Evolutionary conservation across 2,113 vertebrate species (phyloP).

Genomic region (Protomyctophum bolini): DNA sequence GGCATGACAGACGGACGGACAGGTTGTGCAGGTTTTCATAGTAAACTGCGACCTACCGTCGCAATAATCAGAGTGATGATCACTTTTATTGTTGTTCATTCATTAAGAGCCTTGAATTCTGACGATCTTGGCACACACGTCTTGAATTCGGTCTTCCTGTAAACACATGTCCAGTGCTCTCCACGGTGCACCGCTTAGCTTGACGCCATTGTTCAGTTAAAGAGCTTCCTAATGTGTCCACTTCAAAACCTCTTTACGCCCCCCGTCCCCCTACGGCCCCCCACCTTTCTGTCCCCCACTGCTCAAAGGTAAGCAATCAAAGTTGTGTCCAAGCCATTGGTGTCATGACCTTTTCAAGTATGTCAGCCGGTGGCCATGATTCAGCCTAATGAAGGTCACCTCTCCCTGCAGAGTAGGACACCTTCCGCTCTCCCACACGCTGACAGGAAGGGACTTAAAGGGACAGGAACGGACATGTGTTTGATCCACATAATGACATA

Average conservation of each 20-base stretch:
- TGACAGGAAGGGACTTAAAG: constrained; percentile 20
- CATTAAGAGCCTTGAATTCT: too few species aligned
- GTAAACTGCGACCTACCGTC: too few species aligned
- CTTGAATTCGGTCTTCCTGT: too few species aligned
- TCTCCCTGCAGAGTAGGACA: constrained; percentile 27
- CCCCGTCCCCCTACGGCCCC: neutral
- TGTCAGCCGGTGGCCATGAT: constrained; percentile 41
- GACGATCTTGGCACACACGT: too few species aligned
- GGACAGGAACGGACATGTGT: constrained; percentile 7
- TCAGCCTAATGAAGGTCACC: constrained; percentile 39
- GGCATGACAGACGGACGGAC: too few species aligned
- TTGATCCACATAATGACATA: neutral
- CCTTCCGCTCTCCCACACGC: neutral
- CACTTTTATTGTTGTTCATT: too few species aligned
- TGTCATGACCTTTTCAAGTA: constrained; percentile 29
- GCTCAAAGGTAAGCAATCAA: too few species aligned
- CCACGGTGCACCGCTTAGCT: neutral
- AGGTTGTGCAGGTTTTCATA: too few species aligned
- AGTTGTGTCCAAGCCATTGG: constrained; percentile 25
- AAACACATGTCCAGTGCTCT: neutral
- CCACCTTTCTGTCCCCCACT: constrained; percentile 16
- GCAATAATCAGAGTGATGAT: too few species aligned
- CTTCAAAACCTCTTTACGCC: neutral
- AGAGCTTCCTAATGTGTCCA: constrained; percentile 9
- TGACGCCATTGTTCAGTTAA: neutral